Percentiles rank a stretch among this genome's conserved stretches.
phyloP scores from a whole-genome alignment of 2,113 vertebrate genomes.

The Pungitius pungitius region DNA sequence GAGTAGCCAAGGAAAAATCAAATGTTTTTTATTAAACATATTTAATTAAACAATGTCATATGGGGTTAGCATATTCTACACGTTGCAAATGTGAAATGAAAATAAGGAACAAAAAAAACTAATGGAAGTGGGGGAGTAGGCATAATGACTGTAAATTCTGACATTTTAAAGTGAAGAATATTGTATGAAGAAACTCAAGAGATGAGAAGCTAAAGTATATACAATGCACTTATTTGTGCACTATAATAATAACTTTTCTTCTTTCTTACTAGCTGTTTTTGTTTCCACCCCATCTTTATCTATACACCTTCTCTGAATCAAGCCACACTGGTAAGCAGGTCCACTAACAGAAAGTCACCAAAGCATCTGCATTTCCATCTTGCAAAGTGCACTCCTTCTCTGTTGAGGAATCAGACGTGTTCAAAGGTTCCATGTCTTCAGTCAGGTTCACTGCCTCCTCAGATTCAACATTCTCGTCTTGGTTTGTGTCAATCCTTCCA shows the following conservation, averaged over 20 bases:
- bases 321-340: constrained; percentile 40
- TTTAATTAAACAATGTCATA: constrained; percentile 74
- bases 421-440: constrained; percentile 19
- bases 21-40: constrained; percentile 51
- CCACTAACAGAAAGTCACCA: constrained; percentile 49
- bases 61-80: constrained; percentile 62
- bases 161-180: constrained; percentile 47
- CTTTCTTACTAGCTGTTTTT: not conserved
- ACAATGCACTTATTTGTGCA: constrained; percentile 55
- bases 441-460: constrained; percentile 24
- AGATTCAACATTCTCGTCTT: constrained; percentile 11
- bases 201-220: constrained; percentile 58
- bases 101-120: constrained; percentile 34
- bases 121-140: constrained; percentile 34
- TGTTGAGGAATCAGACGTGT: not conserved
- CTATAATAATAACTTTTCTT: constrained; percentile 22
- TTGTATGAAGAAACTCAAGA: constrained; percentile 56
- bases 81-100: constrained; percentile 63
- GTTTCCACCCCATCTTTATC: not conserved
- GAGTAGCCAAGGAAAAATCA: not conserved
- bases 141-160: constrained; percentile 27
- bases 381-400: constrained; percentile 40
- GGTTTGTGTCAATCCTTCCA: constrained; percentile 20
- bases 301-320: constrained; percentile 14
- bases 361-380: constrained; percentile 50